Conservation (phyloP, 1,140 invertebrate species). For the Spodoptera frugiperda region DNA sequence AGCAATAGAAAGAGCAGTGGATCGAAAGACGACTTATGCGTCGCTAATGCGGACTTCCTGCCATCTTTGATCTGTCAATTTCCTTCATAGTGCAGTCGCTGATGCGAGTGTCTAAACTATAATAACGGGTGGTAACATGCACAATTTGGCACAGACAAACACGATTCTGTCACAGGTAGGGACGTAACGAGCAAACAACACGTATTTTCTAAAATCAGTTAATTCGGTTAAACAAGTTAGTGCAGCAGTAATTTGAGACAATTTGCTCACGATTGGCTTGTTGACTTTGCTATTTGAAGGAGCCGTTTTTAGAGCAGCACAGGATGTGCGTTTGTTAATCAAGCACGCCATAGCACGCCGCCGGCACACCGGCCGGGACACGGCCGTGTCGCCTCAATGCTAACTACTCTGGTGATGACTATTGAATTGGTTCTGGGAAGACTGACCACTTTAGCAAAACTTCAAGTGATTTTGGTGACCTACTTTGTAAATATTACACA, state of each 20-base stretch:
- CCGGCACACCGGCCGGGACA: not conserved
- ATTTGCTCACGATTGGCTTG: slow-evolving; percentile 73
- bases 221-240: slow-evolving; percentile 78
- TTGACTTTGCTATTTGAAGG: slow-evolving; percentile 69
- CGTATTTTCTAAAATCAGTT: slow-evolving; percentile 75
- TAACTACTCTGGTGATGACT: slow-evolving; percentile 1
- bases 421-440: slow-evolving; percentile 15
- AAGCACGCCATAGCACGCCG: slow-evolving; percentile 49
- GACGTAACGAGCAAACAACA: slow-evolving; percentile 19
- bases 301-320: slow-evolving; percentile 50
- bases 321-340: slow-evolving; percentile 52
- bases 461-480: not conserved
- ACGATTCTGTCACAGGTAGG: slow-evolving; percentile 1
- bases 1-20: slow-evolving; percentile 56
- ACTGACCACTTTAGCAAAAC: not conserved
- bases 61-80: slow-evolving; percentile 76
- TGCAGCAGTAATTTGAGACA: slow-evolving; percentile 77
- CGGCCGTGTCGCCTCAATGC: slow-evolving; percentile 10
- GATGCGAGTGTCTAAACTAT: slow-evolving; percentile 55
- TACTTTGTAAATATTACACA: no score
- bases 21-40: slow-evolving; percentile 64
- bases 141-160: slow-evolving; percentile 59
- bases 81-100: slow-evolving; percentile 69
- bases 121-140: slow-evolving; percentile 69
- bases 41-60: slow-evolving; percentile 78